Evolutionary conservation across 2,888 invertebrate genomes (phyloP).

Genomic region (Xestia rhomboidea): DNA sequence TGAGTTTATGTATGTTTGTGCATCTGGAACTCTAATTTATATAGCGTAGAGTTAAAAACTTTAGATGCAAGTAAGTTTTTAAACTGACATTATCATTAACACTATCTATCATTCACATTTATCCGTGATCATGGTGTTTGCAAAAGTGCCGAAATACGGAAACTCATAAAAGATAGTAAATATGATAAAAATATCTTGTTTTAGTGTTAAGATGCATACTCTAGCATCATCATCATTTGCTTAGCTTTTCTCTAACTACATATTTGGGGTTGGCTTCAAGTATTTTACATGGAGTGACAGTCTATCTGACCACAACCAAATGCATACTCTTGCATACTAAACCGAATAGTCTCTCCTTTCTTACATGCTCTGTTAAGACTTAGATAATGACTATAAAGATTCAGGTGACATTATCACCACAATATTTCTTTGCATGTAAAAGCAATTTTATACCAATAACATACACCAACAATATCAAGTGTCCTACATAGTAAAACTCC

Average conservation of each 20-base stretch:
- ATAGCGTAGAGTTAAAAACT: no score
- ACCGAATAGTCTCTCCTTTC: neutral
- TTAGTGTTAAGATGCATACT: neutral
- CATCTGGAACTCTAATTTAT: neutral
- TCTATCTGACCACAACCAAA: neutral
- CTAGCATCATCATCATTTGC: neutral
- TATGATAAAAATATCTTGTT: no score
- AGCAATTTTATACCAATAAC: neutral
- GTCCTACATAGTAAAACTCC: slow-evolving; percentile 11
- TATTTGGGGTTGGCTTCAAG: neutral
- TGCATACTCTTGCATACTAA: neutral
- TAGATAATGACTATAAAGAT: no score
- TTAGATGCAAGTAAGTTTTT: no score
- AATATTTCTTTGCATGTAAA: no score
- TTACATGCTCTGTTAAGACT: neutral
- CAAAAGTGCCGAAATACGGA: no score
- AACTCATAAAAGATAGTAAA: no score
- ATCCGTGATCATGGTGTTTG: no score
- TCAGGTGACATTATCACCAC: no score
- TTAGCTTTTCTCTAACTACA: neutral
- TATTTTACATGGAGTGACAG: neutral
- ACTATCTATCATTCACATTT: no score
- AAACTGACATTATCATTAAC: no score
- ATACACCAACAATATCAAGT: slow-evolving; percentile 28
- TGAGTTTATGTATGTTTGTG: neutral